Conservation (phyloP, 2,113 vertebrate species). For the Numenius arquata region DNA sequence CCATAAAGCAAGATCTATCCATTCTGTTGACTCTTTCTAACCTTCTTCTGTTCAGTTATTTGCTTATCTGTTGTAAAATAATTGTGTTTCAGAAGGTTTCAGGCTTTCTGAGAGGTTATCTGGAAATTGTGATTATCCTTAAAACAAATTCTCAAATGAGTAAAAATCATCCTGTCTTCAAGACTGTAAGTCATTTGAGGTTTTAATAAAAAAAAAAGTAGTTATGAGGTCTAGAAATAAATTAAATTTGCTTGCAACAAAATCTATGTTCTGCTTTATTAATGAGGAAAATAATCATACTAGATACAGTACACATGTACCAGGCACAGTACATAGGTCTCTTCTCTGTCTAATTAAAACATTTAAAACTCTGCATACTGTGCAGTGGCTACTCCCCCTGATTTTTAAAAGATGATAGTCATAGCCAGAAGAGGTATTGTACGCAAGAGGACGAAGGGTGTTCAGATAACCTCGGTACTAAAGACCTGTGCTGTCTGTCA, state of each 20-base stretch:
- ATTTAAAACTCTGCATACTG: background rate
- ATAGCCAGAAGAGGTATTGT: background rate
- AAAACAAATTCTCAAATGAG: background rate
- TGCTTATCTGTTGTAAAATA: conserved; percentile 14
- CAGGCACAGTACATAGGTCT: background rate
- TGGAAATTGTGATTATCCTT: background rate
- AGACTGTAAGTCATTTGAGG: background rate
- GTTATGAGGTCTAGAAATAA: background rate
- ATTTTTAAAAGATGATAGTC: background rate
- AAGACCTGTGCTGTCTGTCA: background rate
- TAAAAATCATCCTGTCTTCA: background rate
- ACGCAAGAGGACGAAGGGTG: background rate
- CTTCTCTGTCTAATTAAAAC: background rate
- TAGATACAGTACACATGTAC: background rate
- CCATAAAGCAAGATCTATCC: background rate
- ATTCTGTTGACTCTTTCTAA: background rate
- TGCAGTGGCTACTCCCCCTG: background rate
- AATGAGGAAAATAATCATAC: background rate
- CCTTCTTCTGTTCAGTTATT: background rate
- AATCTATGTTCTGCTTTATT: background rate
- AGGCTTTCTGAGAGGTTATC: conserved; percentile 36
- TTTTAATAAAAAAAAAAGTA: background rate
- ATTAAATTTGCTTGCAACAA: no score
- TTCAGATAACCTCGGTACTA: background rate
- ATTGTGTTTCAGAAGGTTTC: conserved; percentile 4